These are phyloP conservation scores for Carcina quercana DNA, from an alignment of 2,888 invertebrate genomes.

Conservation along the genomic window DNA sequence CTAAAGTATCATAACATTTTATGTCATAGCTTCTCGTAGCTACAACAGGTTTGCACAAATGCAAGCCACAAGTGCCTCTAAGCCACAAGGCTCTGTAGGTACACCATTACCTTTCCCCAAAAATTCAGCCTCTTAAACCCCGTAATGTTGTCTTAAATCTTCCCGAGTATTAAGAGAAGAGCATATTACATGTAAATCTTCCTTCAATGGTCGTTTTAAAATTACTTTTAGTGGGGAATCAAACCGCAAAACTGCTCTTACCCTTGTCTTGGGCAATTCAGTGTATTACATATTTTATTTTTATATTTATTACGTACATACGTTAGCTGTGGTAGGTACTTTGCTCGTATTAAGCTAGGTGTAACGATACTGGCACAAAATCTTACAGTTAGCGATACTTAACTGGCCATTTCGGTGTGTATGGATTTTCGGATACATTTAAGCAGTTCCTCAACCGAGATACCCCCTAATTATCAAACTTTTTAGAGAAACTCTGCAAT, in stretches of 20 bases:
- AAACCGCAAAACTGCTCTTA: slow-evolving; percentile 19
- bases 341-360: no score
- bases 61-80: slow-evolving; percentile 2
- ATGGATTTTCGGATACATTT: no score
- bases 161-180: slow-evolving; percentile 16
- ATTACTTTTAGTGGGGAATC: slow-evolving; percentile 22
- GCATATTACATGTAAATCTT: slow-evolving; percentile 23
- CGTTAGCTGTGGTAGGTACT: no score
- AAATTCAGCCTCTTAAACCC: slow-evolving; percentile 22
- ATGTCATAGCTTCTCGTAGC: no score
- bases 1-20: no score
- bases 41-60: no score
- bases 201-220: slow-evolving; percentile 19
- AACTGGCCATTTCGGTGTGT: no score
- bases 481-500: no score
- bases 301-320: slow-evolving; percentile 11
- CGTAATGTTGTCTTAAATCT: slow-evolving; percentile 18
- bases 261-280: slow-evolving; percentile 15
- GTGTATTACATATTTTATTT: slow-evolving; percentile 11
- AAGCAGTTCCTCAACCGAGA: no score
- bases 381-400: no score
- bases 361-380: no score
- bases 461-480: no score
- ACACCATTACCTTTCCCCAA: slow-evolving; percentile 20
- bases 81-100: slow-evolving; percentile 17